Evolutionary conservation across 2,113 vertebrate species (phyloP).

Genomic region (human (Homo sapiens)): GRCh38 chr12:27319501-27320000

Average conservation of each 20-base stretch:
- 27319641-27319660: neutral
- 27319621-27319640: neutral
- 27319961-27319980: neutral
- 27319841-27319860: neutral
- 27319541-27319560: neutral
- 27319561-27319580: neutral
- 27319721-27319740: neutral
- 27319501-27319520: neutral
- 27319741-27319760: neutral
- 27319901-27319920: neutral
- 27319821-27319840: constrained; percentile 3
- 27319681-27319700: neutral
- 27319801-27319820: neutral
- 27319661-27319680: neutral
- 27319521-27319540: neutral
- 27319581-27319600: neutral
- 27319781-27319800: neutral
- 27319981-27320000: neutral
- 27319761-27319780: neutral
- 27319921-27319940: neutral
- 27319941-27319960: neutral
- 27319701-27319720: neutral
- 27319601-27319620: neutral
- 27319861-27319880: constrained; percentile 10
- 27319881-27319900: neutral